A percentile compares a stretch with the other conserved stretches of the same genome.
phyloP scores from a whole-genome alignment of 92 coral and sea anemone genomes.

The Parazoanthus swiftii region DNA sequence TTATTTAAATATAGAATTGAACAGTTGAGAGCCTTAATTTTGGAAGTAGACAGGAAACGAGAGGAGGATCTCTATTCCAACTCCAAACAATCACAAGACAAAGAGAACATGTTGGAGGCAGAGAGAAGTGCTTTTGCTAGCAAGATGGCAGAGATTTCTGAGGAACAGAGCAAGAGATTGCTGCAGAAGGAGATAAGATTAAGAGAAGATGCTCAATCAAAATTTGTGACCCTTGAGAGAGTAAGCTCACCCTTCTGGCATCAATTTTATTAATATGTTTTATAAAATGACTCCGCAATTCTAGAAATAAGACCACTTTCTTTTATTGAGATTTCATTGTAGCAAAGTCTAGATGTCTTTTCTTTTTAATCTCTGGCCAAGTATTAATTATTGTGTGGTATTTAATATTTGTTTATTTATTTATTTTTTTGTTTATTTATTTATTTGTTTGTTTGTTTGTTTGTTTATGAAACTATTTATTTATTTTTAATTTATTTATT shows the following conservation, averaged over 20 bases:
- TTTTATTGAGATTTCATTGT: no score
- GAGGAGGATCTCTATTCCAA: slow-evolving; percentile 78
- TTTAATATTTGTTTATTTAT: no score
- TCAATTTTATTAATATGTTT: no score
- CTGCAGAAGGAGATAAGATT: slow-evolving; percentile 90
- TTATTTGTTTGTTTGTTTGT: no score
- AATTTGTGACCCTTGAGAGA: slow-evolving; percentile 86
- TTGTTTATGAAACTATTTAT: no score
- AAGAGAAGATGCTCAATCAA: slow-evolving; percentile 93
- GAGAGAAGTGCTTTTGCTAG: slow-evolving; percentile 82
- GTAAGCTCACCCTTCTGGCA: slow-evolving; percentile 24
- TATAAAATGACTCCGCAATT: no score
- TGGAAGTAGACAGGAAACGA: slow-evolving; percentile 77
- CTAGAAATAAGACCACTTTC: no score
- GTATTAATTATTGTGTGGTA: no score
- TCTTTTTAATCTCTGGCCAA: no score
- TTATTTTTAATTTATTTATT: no score
- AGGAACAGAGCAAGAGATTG: slow-evolving; percentile 86
- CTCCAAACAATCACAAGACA: slow-evolving; percentile 76
- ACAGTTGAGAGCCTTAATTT: slow-evolving; percentile 74
- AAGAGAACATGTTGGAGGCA: slow-evolving; percentile 68
- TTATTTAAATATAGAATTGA: slow-evolving; percentile 61
- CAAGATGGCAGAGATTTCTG: slow-evolving; percentile 88
- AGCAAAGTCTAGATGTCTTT: no score
- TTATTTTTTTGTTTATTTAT: no score